phyloP scores from a whole-genome alignment of 2,797 vertebrate species.

The Hydrolagus colliei region DNA sequence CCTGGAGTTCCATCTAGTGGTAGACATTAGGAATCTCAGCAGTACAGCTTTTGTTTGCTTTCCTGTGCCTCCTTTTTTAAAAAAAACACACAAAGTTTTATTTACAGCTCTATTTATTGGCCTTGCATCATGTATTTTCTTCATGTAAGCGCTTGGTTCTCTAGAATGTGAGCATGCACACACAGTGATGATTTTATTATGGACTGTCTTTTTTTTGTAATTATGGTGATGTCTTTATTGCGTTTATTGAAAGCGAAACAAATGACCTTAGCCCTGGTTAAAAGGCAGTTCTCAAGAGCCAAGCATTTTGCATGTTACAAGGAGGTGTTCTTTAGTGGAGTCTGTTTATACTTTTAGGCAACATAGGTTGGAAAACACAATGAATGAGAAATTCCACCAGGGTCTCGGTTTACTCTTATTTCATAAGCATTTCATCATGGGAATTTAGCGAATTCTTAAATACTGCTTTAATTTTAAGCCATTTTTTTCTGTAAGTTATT shows the following conservation, averaged over 20 bases:
- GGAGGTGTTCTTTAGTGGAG: slow-evolving; percentile 57
- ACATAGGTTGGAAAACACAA: neutral
- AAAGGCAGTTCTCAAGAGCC: slow-evolving; percentile 10
- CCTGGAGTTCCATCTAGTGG: slow-evolving; percentile 28
- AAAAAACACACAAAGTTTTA: slow-evolving; percentile 1
- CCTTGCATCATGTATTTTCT: slow-evolving; percentile 29
- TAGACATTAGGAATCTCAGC: slow-evolving; percentile 10
- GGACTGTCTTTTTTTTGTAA: neutral
- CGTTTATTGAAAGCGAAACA: neutral
- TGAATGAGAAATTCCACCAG: no score
- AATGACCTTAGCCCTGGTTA: neutral
- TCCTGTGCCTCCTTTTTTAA: slow-evolving; percentile 8
- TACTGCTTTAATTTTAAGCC: no score
- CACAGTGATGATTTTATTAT: neutral
- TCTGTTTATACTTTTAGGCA: slow-evolving; percentile 49
- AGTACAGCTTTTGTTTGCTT: slow-evolving; percentile 22
- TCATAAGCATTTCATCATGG: no score
- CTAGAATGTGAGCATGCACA: slow-evolving; percentile 8
- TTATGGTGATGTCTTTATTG: neutral
- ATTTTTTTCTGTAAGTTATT: no score
- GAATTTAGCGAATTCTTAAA: no score
- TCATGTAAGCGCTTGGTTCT: slow-evolving; percentile 29
- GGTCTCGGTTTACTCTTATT: no score
- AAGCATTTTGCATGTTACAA: slow-evolving; percentile 27
- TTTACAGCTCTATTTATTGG: slow-evolving; percentile 22